Conservation (phyloP, 1,140 invertebrate species). For the Copidosoma floridanum region DNA sequence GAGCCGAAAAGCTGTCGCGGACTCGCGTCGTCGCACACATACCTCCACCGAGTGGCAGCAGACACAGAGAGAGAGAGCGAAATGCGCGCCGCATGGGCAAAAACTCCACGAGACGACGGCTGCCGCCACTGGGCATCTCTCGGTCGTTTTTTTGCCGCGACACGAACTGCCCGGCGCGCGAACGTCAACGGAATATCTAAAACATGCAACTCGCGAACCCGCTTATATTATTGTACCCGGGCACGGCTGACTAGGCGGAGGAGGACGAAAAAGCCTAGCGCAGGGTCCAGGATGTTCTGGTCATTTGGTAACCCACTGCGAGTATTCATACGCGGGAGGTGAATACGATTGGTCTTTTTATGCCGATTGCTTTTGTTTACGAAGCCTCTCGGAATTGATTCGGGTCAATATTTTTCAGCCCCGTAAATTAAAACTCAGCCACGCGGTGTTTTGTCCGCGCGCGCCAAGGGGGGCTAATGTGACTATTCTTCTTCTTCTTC, state of each 20-base stretch:
- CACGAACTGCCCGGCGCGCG: neutral
- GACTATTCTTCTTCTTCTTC: too few relatives aligned
- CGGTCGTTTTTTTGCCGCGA: neutral
- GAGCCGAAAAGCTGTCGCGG: conserved; percentile 15
- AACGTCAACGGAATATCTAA: conserved; percentile 53
- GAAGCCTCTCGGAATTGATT: too few relatives aligned
- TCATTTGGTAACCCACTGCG: too few relatives aligned
- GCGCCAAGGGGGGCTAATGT: too few relatives aligned
- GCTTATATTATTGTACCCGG: neutral
- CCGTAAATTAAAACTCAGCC: too few relatives aligned
- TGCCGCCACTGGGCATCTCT: conserved; percentile 20
- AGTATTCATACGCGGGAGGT: too few relatives aligned
- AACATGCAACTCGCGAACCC: conserved; percentile 48
- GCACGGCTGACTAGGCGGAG: neutral
- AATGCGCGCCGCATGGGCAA: conserved; percentile 4
- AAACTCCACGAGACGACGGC: conserved; percentile 12
- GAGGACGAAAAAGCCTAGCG: neutral
- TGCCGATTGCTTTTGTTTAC: too few relatives aligned
- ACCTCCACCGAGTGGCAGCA: too few relatives aligned
- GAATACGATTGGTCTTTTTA: too few relatives aligned
- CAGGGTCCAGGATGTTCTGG: too few relatives aligned
- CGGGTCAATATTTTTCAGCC: too few relatives aligned
- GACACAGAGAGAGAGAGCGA: neutral
- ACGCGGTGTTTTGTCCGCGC: too few relatives aligned
- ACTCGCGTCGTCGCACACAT: conserved; percentile 15